Percentiles rank a stretch among this genome's conserved stretches.
Conservation (phyloP, 2,113 vertebrate genomes). For the Phalacrocorax carbo region DNA sequence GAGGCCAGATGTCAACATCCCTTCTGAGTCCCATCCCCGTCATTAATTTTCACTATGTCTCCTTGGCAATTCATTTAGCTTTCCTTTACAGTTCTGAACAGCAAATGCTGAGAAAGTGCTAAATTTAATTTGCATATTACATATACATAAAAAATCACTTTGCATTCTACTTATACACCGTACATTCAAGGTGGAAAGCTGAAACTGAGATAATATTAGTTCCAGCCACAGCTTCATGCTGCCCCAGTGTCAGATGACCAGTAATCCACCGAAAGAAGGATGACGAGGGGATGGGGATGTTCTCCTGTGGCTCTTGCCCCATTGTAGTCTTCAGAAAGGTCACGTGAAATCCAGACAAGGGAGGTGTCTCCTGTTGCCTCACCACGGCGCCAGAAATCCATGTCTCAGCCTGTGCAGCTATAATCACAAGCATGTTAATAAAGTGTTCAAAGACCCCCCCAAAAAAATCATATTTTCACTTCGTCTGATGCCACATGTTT, state of each 20-base stretch:
- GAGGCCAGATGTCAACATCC: neutral
- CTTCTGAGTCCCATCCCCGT: neutral
- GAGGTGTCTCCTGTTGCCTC: neutral
- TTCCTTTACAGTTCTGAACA: neutral
- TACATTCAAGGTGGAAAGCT: neutral
- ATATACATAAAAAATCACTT: neutral
- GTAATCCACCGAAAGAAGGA: neutral
- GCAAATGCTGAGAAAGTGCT: neutral
- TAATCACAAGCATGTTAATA: neutral
- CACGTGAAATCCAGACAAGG: neutral
- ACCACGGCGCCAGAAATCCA: neutral
- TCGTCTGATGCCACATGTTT: neutral
- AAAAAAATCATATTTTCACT: neutral
- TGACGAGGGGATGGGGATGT: neutral
- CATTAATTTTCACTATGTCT: neutral
- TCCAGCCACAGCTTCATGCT: neutral
- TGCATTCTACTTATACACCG: neutral
- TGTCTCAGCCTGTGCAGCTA: neutral
- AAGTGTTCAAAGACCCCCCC: neutral
- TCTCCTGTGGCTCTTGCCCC: neutral
- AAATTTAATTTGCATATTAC: constrained; percentile 4
- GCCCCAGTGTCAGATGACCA: neutral
- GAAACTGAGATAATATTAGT: neutral
- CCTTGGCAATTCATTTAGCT: constrained; percentile 10
- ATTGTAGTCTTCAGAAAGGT: neutral